Evolutionary conservation across 2,797 vertebrate genomes (phyloP).

Genomic region (Pipistrellus nathusii): DNA sequence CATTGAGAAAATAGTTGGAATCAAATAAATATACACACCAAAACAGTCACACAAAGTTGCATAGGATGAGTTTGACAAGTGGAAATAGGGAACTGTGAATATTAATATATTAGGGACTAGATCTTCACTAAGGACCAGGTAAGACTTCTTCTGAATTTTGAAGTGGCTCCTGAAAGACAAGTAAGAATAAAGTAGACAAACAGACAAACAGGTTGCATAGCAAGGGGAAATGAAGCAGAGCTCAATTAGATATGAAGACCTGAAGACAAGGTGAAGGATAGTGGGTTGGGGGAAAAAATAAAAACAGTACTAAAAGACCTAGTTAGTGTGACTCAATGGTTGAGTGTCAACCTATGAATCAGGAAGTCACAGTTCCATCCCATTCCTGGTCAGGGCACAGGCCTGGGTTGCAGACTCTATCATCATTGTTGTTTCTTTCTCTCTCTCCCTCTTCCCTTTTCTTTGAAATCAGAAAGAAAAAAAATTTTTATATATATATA

Average conservation of each 20-base stretch:
- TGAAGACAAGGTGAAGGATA: not conserved
- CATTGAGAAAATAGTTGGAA: not conserved
- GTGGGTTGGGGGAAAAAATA: not conserved
- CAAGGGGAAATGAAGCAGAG: not conserved
- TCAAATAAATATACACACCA: not conserved
- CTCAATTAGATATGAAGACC: not conserved
- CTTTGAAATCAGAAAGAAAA: too few species aligned
- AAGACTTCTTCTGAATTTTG: not conserved
- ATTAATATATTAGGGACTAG: not conserved
- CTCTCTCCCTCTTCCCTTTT: too few species aligned
- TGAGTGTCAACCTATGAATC: too few species aligned
- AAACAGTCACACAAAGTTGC: not conserved
- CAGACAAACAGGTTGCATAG: not conserved
- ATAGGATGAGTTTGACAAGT: not conserved
- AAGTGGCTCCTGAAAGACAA: not conserved
- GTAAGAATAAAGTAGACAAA: not conserved
- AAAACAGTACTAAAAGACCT: not conserved
- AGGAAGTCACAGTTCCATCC: too few species aligned
- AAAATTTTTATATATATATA: too few species aligned
- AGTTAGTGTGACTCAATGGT: too few species aligned
- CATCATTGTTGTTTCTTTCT: too few species aligned
- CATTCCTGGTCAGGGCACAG: too few species aligned
- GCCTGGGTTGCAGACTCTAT: too few species aligned
- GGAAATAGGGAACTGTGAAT: not conserved
- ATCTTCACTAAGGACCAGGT: not conserved